Evolutionary conservation across 2,888 invertebrate genomes (phyloP).

Genomic region (Eilema caniola): DNA sequence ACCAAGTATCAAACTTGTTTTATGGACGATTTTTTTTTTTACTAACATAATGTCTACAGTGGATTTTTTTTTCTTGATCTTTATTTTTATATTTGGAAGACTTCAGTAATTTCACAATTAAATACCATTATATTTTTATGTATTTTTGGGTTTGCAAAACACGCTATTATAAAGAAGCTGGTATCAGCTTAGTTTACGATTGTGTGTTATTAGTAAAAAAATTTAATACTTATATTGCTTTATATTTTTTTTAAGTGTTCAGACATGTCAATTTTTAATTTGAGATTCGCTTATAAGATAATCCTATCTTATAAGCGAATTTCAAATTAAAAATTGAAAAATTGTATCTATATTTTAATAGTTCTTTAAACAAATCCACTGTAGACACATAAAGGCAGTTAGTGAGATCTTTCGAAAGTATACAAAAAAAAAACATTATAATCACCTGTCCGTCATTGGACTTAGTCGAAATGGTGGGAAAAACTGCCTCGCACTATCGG

Average conservation of each 20-base stretch:
- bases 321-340: neutral
- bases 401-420: conserved; percentile 80
- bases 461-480: conserved; percentile 83
- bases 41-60: conserved; percentile 50
- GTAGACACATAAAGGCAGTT: conserved; percentile 69
- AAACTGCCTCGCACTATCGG: conserved; percentile 78
- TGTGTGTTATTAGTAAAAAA: neutral
- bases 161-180: neutral
- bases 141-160: neutral
- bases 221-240: neutral
- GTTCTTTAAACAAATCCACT: conserved; percentile 51
- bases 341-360: neutral
- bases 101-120: neutral
- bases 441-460: conserved; percentile 70
- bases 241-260: too few species aligned
- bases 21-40: conserved; percentile 49
- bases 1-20: conserved; percentile 53
- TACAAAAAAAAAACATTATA: conserved; percentile 63
- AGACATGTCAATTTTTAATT: neutral
- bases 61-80: conserved; percentile 30
- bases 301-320: neutral
- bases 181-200: neutral
- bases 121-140: neutral
- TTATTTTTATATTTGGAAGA: neutral
- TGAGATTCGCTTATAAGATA: neutral